Evolutionary conservation across 2,888 invertebrate species (phyloP).

Genomic region (Drosophila suboccidentalis): DNA sequence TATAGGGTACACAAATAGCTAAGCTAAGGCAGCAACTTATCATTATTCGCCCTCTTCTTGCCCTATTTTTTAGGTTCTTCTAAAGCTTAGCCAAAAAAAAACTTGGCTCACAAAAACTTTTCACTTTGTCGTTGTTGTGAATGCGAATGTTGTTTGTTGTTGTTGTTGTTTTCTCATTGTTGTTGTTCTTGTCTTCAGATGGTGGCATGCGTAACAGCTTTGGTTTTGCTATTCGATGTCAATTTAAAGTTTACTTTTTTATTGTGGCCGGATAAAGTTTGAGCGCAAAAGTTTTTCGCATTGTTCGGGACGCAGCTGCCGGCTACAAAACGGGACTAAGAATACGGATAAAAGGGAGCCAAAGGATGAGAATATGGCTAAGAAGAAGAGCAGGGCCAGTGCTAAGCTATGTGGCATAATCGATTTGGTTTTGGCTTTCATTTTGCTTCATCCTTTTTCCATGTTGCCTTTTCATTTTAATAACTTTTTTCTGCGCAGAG

Average conservation of each 20-base stretch:
- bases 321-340: constrained; percentile 8
- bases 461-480: constrained; percentile 74
- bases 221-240: constrained; percentile 74
- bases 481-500: constrained; percentile 63
- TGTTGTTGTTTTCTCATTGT: constrained; percentile 14
- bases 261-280: constrained; percentile 51
- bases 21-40: constrained; percentile 53
- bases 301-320: constrained; percentile 42
- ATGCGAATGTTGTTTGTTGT: constrained; percentile 53
- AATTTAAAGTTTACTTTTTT: constrained; percentile 74
- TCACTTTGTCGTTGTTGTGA: constrained; percentile 68
- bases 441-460: not conserved
- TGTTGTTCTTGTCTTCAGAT: constrained; percentile 16
- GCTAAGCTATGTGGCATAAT: constrained; percentile 66
- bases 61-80: constrained; percentile 34
- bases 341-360: not conserved
- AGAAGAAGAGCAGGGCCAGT: constrained; percentile 21
- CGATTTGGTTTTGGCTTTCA: constrained; percentile 51
- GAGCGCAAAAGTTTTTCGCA: constrained; percentile 46
- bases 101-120: constrained; percentile 58
- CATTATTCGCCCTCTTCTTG: constrained; percentile 39
- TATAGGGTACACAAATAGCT: constrained; percentile 35
- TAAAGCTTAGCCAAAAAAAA: constrained; percentile 29
- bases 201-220: constrained; percentile 50
- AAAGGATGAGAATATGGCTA: not conserved